phyloP scores from a whole-genome alignment of 2,888 invertebrate genomes.

The Cephus pulcher region DNA sequence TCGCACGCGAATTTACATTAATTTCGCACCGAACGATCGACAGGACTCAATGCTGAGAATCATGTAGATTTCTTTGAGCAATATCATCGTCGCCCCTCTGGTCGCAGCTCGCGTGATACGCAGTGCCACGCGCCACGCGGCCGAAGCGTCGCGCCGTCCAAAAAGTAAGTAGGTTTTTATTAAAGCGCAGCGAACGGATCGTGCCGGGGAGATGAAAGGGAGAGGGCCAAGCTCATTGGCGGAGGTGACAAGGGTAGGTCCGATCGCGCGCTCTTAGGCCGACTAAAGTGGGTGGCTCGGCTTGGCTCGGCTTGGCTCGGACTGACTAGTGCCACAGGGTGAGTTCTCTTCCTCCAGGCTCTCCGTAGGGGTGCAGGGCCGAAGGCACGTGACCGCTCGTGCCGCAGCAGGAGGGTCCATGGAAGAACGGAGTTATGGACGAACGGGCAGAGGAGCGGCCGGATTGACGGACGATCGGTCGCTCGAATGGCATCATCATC shows the following conservation, averaged over 20 bases:
- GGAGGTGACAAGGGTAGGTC: conserved; percentile 55
- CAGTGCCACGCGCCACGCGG: conserved; percentile 5
- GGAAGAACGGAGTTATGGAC: conserved; percentile 40
- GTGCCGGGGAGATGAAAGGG: conserved; percentile 38
- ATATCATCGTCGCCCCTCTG: background rate
- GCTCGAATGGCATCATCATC: conserved; percentile 52
- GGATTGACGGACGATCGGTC: conserved; percentile 49
- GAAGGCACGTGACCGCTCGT: conserved; percentile 25
- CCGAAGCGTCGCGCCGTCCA: conserved; percentile 15
- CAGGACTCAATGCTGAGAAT: background rate
- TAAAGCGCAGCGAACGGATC: conserved; percentile 36
- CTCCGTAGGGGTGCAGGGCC: background rate
- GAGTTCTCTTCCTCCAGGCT: background rate
- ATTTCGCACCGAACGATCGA: background rate
- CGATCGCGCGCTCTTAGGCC: conserved; percentile 19
- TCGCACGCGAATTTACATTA: background rate
- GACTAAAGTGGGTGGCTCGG: conserved; percentile 4
- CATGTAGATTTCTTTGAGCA: background rate
- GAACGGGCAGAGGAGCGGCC: conserved; percentile 26
- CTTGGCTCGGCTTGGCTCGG: background rate
- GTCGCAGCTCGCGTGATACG: background rate
- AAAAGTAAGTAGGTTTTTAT: conserved; percentile 53
- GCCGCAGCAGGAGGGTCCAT: conserved; percentile 38
- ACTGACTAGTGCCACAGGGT: background rate
- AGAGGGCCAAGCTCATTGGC: conserved; percentile 36